Base-by-base conservation (phyloP, 2,113 vertebrate genomes). In the Halcyon malimbica region DNA sequence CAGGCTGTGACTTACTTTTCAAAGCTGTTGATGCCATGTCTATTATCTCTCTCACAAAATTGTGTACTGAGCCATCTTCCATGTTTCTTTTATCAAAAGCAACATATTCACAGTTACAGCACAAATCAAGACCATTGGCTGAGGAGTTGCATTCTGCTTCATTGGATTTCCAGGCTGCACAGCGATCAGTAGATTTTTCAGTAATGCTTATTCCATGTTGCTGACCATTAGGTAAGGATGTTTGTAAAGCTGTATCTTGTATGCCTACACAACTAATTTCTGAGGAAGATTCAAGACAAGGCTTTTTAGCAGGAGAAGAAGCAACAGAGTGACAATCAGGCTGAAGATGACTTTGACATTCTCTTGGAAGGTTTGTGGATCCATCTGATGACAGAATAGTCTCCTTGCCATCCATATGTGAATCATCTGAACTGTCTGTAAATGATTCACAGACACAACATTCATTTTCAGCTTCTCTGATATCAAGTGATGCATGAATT, bases 31-130 rank as follows among this genome's bases (percentile, higher is more conserved):
- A 99, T 74, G 99, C 98, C 99, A 99, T 98, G 94, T 98, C 99
- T 57, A 99, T 99, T 73, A 99, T 99, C 96, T 99, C 99, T 97
- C 97, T 99, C 42, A 99, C 99, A 97, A 99, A 99, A 95, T 98
- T 95, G 25, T 99, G 99, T 46, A 99, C 98, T 37, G 98, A 98
- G 51, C 97, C 97, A 73, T 98, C 98, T 95, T 99, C 98, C 33
- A 84, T 93, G n/a, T 88, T 96, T 96, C 94, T 97, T 57, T 98
- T 98, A 41, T 98, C 98, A 88, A 70, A 97, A 96, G 57, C 95
- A 95, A 60, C 97, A 95, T 69, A 89, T 57, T 97, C 97, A 93
- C 94, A 98, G 96, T 97, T 96, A 96, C 98, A 99, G 94, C 97
- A 98, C 10, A 96, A 96, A 94, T 96, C 70, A 69, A 50, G 67